Percentiles rank a stretch among this genome's conserved stretches.
Evolutionary conservation across 2,888 invertebrate genomes (phyloP).

Genomic region (Tetanocera ferruginea): DNA sequence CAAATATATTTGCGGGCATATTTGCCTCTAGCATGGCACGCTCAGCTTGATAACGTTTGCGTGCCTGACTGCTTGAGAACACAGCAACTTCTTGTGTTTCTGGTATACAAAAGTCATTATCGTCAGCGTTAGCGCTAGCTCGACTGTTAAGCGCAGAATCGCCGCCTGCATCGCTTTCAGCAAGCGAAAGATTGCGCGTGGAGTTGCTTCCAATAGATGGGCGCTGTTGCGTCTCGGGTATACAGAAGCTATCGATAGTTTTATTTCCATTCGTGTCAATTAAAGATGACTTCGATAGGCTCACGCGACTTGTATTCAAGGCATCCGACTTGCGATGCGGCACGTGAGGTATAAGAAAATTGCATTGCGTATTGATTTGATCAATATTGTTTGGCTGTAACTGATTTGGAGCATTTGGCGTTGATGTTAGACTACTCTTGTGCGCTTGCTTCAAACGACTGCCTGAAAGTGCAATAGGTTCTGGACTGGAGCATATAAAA

Average conservation of each 20-base stretch:
- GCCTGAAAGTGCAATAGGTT: conserved; percentile 7
- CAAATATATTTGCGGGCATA: background rate
- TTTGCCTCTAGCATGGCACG: background rate
- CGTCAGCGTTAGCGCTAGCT: conserved; percentile 41
- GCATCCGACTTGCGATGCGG: conserved; percentile 20
- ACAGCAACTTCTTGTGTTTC: conserved; percentile 56
- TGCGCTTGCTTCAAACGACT: conserved; percentile 13
- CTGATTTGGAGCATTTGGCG: conserved; percentile 17
- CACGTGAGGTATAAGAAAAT: conserved; percentile 40
- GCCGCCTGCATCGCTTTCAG: conserved; percentile 41
- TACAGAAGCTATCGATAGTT: conserved; percentile 50
- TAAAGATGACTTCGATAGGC: background rate
- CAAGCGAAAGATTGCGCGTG: conserved; percentile 36
- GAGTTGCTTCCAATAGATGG: background rate
- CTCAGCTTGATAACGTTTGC: background rate
- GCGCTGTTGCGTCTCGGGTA: conserved; percentile 54
- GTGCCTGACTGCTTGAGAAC: background rate
- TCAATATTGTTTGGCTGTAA: background rate
- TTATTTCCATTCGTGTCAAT: background rate
- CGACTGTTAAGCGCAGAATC: conserved; percentile 34
- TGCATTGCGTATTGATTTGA: background rate
- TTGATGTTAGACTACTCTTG: background rate
- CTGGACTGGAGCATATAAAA: conserved; percentile 34
- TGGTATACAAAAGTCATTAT: conserved; percentile 57
- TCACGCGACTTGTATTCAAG: background rate